Evolutionary conservation across 2,113 vertebrate genomes (phyloP), one percentile per base, ranked within the genome.

Genomic region (Delphinus delphis): DNA sequence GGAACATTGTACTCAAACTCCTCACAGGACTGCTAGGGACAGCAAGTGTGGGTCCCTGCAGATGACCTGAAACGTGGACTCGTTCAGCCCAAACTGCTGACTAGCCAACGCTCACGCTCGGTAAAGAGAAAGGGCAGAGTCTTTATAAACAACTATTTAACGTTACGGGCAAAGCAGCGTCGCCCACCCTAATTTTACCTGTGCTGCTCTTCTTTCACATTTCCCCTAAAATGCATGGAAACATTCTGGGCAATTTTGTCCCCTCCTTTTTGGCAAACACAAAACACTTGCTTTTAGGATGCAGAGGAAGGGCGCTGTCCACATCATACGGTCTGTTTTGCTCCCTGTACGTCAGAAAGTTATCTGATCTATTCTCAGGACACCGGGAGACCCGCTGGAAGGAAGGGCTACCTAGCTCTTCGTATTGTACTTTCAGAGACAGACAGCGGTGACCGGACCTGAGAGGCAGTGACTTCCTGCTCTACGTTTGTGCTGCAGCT

Each of bases 31-130:
- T 5, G 38, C 18, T 25, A 9, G 60, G 62, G 14, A 1, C 11
- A 73, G 76, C n/a, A 55, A 26, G 62, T 5, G 11, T 17, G 13
- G 36, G 47, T 12, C n/a, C 77, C 81, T 26, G 65, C 26, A 28
- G 79, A 3, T 2, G 2, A 3, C 23, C 23, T 5, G 13, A 38
- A 7, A 15, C 28, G 2, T 62, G 31, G 17, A 10, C 87, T 18
- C 44, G 6, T 7, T 65, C 44, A 9, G 2, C 5, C 44, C 41
- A 28, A 7, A 21, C 36, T 44, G 17, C 25, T 26, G 14, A 31
- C 9, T 0, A 14, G 36, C 70, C 2, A 1, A 1, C 8, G 3
- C 44, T 50, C 60, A 17, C 31, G 88, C 25, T 38, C 12, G 13
- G 26, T 6, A 15, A n/a, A 31, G 18, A 23, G 21, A 55, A 76